Conservation (phyloP, 2,113 vertebrate species). For the Ivindomyrus marchei region DNA sequence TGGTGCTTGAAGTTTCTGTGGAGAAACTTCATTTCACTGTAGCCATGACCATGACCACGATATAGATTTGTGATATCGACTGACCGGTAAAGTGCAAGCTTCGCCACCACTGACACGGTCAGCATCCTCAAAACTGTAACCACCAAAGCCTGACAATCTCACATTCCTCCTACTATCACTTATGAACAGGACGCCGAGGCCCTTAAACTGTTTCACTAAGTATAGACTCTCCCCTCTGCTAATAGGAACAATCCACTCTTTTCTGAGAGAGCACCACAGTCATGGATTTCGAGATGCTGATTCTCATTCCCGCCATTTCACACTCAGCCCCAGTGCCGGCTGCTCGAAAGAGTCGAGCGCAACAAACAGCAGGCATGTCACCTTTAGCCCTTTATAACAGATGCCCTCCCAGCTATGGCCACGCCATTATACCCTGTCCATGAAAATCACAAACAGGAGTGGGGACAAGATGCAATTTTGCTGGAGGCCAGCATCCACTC, state of each 20-base stretch:
- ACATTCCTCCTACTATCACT: not conserved
- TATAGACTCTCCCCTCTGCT: not conserved
- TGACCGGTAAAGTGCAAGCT: not conserved
- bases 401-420: not conserved
- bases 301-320: not conserved
- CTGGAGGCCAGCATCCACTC: not conserved
- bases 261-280: not conserved
- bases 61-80: not conserved
- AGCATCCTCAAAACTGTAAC: not conserved
- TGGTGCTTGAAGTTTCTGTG: not conserved
- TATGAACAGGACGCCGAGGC: not conserved
- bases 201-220: not conserved
- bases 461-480: not conserved
- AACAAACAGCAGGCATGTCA: not conserved
- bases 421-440: not conserved
- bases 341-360: not conserved
- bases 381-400: not conserved
- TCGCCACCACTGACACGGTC: not conserved
- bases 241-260: not conserved
- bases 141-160: not conserved
- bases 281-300: not conserved
- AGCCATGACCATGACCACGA: not conserved
- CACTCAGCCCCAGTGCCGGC: not conserved
- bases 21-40: not conserved
- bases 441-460: not conserved